Evolutionary conservation across 2,113 vertebrate species (phyloP), one percentile per base, ranked within the genome.

Genomic region (Sinocyclocheilus grahami): DNA sequence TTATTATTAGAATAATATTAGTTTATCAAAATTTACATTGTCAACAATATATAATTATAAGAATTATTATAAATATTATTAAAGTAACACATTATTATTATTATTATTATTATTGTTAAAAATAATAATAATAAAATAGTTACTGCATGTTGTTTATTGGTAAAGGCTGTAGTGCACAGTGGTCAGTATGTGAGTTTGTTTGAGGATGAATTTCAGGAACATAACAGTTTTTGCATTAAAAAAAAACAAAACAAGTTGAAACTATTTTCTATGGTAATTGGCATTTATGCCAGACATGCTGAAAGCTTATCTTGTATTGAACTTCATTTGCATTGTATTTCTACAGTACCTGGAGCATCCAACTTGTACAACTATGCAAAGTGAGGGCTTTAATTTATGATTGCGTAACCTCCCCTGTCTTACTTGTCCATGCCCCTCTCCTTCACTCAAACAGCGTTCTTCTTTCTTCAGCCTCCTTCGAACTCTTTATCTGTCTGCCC

Each of bases 401-500:
- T 79, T 86, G 75, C 33, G 2, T 88, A 80, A 88, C 67, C 10
- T 20, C 16, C 22, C n/a, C 27, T 22, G 51, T 37, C 37, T 33
- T 39, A 33, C 22, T 71, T 65, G 27, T 27, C 24, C 37, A 1
- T 69, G n/a, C 37, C 13, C 22, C 51, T 37, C 74, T 74, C n/a
- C 79, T 81, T 69, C 60, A 63, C 67, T 72, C 39, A 83, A 72
- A 72, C 24, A 12, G 18, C 1, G 4, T 63, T 71, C 72, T 80
- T 33, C 78, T 65, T 69, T 84, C 33, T 55, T 81, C 74, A 18
- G 48, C 27, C 10, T 27, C 63, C 63, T 53, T 82, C 67, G 0
- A 55, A 74, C 80, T 27, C 78, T 82, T 84, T 60, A 65, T 86
- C 69, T 69, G 58, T 78, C 53, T 62, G 65, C 84, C 86, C 86